Evolutionary conservation across 2,797 vertebrate species (phyloP), one percentile per base, ranked within the genome.

Genomic region (Picus viridis): DNA sequence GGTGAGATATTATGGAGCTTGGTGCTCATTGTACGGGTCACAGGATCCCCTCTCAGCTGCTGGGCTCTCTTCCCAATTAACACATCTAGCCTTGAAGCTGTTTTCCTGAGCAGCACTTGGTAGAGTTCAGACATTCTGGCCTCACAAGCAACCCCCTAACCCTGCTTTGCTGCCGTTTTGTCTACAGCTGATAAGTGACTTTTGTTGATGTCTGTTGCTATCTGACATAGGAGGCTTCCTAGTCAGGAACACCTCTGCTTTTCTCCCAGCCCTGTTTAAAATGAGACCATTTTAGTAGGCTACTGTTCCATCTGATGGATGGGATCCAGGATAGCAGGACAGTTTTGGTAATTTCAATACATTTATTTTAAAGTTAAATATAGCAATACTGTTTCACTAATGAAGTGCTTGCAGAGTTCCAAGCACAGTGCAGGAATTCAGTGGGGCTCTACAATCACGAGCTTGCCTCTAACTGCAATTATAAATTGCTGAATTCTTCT

Each of bases 401-500:
- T n/a, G 7, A 70, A 88, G 30, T 32, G 59, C 26, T 54, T 3
- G 5, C 24, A 53, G 45, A 36, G 34, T 56, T 93, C 32, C 32
- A 68, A 83, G 62, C 32, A 39, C 36, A 69, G 54, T 20, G 29
- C 24, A 78, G 58, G 85, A 76, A 83, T 88, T 83, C 74, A 65
- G 36, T 51, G 29, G 6, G 41, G 32, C 73, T 89, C 92, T 63
- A 81, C 70, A 61, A 47, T 39, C n/a, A 56, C 1, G 2, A 32
- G 15, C 36, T 94, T 64, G 53, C 71, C 56, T 89, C 64, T 90
- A 58, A 79, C 49, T 53, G 45, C 36, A 72, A 4, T 71, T 88
- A 77, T 70, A 89, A 80, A 88, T 49, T 47, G 47, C 14, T 84
- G 65, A 74, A 82, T 93, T 74, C 72, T 88, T 88, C 34, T 58